Evolutionary conservation across 2,797 vertebrate species (phyloP).

Genomic region (Micrastur ruficollis): DNA sequence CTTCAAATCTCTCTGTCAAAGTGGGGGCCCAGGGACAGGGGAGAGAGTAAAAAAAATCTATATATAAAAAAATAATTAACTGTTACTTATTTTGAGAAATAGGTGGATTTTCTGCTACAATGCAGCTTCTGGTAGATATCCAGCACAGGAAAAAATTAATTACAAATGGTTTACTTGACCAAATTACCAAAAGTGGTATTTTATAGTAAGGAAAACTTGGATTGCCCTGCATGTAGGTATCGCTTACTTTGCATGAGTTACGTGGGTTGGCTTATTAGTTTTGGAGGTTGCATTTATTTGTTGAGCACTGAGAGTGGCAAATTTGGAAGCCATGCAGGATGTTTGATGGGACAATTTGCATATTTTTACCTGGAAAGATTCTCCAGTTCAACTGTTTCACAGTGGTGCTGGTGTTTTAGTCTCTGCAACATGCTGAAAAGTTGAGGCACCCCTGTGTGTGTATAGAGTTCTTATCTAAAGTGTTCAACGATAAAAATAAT

Average conservation of each 20-base stretch:
- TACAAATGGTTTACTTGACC: not conserved
- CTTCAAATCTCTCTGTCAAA: not conserved
- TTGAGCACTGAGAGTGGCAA: not conserved
- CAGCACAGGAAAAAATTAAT: not conserved
- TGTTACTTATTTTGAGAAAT: not conserved
- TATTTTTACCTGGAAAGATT: not conserved
- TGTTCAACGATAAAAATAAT: constrained; percentile 55
- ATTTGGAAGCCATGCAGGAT: not conserved
- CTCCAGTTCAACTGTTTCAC: constrained; percentile 9
- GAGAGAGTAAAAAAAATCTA: too few relatives aligned
- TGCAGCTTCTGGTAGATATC: not conserved
- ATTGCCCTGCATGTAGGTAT: not conserved
- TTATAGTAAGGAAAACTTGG: not conserved
- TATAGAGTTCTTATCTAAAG: constrained; percentile 21
- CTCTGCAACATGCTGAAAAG: not conserved
- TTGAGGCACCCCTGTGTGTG: constrained; percentile 22
- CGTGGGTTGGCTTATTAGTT: not conserved
- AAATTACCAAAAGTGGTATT: not conserved
- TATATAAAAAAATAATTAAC: fast-evolving
- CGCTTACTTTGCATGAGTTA: not conserved
- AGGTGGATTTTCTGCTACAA: fast-evolving
- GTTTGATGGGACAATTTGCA: constrained; percentile 2
- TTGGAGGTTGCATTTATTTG: not conserved
- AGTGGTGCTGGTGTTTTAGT: not conserved
- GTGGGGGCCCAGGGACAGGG: too few relatives aligned